Evolutionary conservation across 1,140 invertebrate genomes (phyloP), one percentile per base, ranked within the genome.

Genomic region (Galleria mellonella): DNA sequence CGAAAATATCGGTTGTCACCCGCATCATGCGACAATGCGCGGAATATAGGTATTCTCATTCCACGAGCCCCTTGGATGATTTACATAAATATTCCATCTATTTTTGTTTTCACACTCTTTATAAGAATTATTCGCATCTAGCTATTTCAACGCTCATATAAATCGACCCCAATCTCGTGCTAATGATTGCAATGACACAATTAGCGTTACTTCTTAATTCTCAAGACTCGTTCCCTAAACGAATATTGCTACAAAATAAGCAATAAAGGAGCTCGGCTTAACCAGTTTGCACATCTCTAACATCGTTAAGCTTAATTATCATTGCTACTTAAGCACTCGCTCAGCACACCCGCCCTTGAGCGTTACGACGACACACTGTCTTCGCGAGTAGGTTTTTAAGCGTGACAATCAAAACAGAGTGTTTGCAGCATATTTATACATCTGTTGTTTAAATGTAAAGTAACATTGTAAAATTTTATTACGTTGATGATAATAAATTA

Each of bases 281-380:
- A 77, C 72, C 74, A 71, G 65, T 78, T 83, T 60, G 56, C 70
- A 76, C 75, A 70, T 79, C 63, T 70, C 63, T 57, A 50, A 70
- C 66, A 45, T 68, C 67, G 64, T 83, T 76, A 58, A 60, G 56
- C 60, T 65, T 83, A 76, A 83, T 79, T 78, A 72, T 76, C 54
- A 71, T 77, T 64, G 67, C 68, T 66, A 67, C 67, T 72, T 75
- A 62, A 60, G 66, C 47, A 58, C 43, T 51, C 23, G 37, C 51
- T 51, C 48, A 43, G 40, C 47, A 29, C 42, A 12, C 33, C 42
- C n/a, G 17, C 17, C 31, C 35, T 32, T 3, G 2, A 32, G 17
- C 9, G 10, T 12, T 32, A 50, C 46, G 43, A 50, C 46, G 43
- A 51, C 49, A 47, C 51, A 43, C 48, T 7, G 32, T 17, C 35